Evolutionary conservation across 2,797 vertebrate species (phyloP), one percentile per base, ranked within the genome.

Genomic region (Ptychobarbus kaznakovi): DNA sequence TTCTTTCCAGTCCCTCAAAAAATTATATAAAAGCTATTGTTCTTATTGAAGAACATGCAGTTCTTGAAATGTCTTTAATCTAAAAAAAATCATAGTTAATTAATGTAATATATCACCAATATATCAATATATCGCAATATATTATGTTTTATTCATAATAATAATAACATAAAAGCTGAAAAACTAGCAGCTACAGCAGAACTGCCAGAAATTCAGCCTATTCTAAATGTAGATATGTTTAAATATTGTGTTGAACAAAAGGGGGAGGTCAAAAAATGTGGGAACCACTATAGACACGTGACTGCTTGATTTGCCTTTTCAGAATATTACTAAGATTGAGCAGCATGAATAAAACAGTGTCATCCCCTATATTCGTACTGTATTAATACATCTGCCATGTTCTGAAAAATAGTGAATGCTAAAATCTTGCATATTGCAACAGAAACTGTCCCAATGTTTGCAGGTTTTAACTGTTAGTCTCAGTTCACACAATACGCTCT

Each of bases 401-500:
- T 9, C 10, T 16, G 2, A 32, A 28, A 7, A 80, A 78, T 63
- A 20, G 15, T 10, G 12, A 40, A 77, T 58, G 16, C 6, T 8
- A 9, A 79, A 25, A 53, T 22, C 3, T 49, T 9, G 10, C 22
- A 49, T 49, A 35, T 22, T 46, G 10, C 3, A 4, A 35, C 22
- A 10, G 40, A 46, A 28, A n/a, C 38, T 9, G 22, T 2, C 40
- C 25, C 9, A 56, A 72, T 6, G 5, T 44, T 32, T 28, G 11
- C 18, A 22, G 44, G 49, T 53, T 77, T 15, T 35, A 61, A 2
- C 16, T 38, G 22, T 28, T 46, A n/a, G 20, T 46, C 25, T 32
- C 44, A 46, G 49, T 32, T 56, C 42, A 12, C 4, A 69, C 65
- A 63, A 82, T 80, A 40, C 66, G 38, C 89, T 86, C 84, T 82